phyloP scores from a whole-genome alignment of 2,113 vertebrate genomes.

The Physeter macrocephalus region DNA sequence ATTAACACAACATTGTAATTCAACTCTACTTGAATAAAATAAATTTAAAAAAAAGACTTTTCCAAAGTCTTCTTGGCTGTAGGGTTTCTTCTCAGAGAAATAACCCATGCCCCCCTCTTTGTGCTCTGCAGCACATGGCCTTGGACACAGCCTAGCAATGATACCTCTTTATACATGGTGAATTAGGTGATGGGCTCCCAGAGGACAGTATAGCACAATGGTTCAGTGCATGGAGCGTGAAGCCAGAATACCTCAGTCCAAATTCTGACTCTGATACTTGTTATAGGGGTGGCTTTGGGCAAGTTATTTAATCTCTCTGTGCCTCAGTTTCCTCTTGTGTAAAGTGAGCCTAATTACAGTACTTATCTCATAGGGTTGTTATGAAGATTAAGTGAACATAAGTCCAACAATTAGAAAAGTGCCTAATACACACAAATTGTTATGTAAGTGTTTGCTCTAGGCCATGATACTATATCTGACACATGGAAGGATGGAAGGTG shows the following conservation, averaged over 20 bases:
- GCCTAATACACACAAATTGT: background rate
- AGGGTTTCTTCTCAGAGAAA: background rate
- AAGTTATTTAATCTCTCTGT: background rate
- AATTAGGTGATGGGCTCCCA: background rate
- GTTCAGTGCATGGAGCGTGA: background rate
- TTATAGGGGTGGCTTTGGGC: background rate
- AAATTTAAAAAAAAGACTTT: background rate
- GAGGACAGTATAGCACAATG: background rate
- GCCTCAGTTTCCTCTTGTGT: background rate
- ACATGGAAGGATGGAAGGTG: background rate
- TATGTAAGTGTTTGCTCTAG: background rate
- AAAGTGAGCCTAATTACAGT: background rate
- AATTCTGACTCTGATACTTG: background rate
- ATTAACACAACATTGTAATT: no score
- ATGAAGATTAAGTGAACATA: background rate
- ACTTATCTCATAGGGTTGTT: background rate
- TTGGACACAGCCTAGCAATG: background rate
- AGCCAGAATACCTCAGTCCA: background rate
- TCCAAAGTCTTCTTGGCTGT: background rate
- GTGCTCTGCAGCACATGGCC: background rate
- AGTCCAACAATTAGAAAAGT: background rate
- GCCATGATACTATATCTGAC: background rate
- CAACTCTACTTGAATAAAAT: no score
- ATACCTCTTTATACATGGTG: background rate
- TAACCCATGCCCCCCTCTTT: background rate